These are phyloP conservation scores for Halocaridina rubra DNA, from an alignment of 2,888 invertebrate genomes.

Conservation along the genomic window DNA sequence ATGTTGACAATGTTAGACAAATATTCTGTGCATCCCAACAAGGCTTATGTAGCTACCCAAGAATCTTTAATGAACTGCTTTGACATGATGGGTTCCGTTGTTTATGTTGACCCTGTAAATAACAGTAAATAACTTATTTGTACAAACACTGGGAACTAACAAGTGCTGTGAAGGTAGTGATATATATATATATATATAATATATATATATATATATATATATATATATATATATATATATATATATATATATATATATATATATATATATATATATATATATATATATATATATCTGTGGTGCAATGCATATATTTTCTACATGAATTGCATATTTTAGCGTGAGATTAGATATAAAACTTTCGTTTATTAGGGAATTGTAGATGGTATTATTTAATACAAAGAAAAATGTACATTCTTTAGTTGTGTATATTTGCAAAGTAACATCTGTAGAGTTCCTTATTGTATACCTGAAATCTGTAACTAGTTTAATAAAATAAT, in stretches of 20 bases:
- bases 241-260: not conserved
- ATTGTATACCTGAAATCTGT: too few relatives aligned
- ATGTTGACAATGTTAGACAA: slow-evolving; percentile 38
- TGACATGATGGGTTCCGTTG: slow-evolving; percentile 43
- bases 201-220: not conserved
- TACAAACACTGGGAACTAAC: not conserved
- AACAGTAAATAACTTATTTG: not conserved
- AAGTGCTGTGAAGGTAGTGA: not conserved
- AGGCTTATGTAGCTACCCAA: slow-evolving; percentile 46
- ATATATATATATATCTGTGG: not conserved
- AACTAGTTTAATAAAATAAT: too few relatives aligned
- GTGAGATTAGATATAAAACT: too few relatives aligned
- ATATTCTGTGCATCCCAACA: slow-evolving; percentile 48
- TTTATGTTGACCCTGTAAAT: not conserved
- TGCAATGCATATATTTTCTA: too few relatives aligned
- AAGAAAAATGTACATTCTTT: too few relatives aligned
- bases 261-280: not conserved
- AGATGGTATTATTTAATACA: too few relatives aligned
- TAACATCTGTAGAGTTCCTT: too few relatives aligned
- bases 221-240: not conserved
- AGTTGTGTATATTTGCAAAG: too few relatives aligned
- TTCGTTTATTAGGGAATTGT: too few relatives aligned
- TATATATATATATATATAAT: not conserved
- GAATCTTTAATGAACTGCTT: slow-evolving; percentile 51
- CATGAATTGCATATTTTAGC: too few relatives aligned